Base-by-base conservation (phyloP, 2,797 vertebrate genomes). In the Phaenicophaeus curvirostris region DNA sequence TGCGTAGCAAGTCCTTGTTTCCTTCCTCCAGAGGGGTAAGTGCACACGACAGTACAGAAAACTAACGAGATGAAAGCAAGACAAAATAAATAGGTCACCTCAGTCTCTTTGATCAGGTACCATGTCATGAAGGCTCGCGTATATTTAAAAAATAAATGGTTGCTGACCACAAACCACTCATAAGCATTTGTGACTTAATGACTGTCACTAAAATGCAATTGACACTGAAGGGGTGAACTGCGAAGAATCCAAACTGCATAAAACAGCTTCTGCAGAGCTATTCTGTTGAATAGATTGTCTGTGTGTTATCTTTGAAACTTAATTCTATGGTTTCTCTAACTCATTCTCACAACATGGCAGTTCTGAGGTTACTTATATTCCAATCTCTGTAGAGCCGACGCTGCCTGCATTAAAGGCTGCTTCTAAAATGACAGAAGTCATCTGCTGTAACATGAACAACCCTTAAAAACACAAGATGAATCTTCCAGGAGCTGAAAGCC, bases 401-500 rank as follows among this genome's bases (percentile, higher is more conserved):
- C 39, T 35, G 65, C 86, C 78, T 66, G 61, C 35, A 33, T 66
- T 84, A 21, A 58, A 69, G 37, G 75, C 79, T 77, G 79, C 62
- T 76, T 94, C 86, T 65, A 39, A 86, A 94, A 88, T 37, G 61
- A 76, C 89, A 93, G 57, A 81, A 91, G 76, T 75, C 31, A 8
- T 77, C 55, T 71, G 30, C 42, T 46, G 27, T 24, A 76, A 87
- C 61, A 27, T 5, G 25, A 91, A 75, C 63, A 81, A 74, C 44
- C 77, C 85, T 92, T 58, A 53, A 84, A 94, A 88, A 33, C 27
- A 30, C 66, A 77, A 82, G 68, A 44, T 42, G 65, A 76, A 86
- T 55, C 68, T 91, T 82, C 76, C 55, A 92, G 82, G 81, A 90
- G 69, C 73, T 91, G 87, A 84, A 69, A 93, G 87, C 85, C 85